Evolutionary conservation across 2,888 invertebrate species (phyloP), one percentile per base, ranked within the genome.

Genomic region (Hydrotaea diabolus): DNA sequence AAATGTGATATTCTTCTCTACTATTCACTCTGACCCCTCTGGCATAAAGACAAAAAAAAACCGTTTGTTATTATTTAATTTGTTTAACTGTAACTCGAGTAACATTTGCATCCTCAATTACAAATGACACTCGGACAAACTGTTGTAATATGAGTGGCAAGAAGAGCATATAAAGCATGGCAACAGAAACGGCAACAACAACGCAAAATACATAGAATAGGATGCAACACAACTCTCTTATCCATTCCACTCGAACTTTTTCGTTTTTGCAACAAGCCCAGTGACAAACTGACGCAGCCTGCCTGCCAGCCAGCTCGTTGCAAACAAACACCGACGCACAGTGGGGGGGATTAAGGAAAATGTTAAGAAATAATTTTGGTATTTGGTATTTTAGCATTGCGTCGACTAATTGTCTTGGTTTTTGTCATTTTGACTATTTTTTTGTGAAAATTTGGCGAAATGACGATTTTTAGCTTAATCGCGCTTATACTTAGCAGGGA

Each of bases 21-120:
- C n/a, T n/a, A n/a, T n/a, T n/a, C n/a, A n/a, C n/a, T n/a, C n/a
- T n/a, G n/a, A n/a, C 31, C 31, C 31, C 31, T 4, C 2, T 2
- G 7, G 31, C 31, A 7, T 4, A 31, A 7, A 31, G 31, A 31
- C 31, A 31, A 31, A 7, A 31, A 31, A 31, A n/a, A n/a, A n/a
- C n/a, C 19, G 26, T 64, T 82, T 82, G 77, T 75, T 80, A 72
- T 76, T 80, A 80, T 83, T 80, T 80, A 77, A 83, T 83, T 80
- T 83, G 74, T 77, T 80, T 77, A 80, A 83, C 80, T 80, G 80
- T 55, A 84, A 78, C 77, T 84, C 77, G 77, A 66, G 80, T 64
- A 84, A 80, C 83, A 84, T 84, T 84, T 80, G 80, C 77, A 80
- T 80, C 77, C 80, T 80, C 80, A 77, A 80, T 80, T 84, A 75